Conservation (phyloP, 2,113 vertebrate species). For the Pungitius pungitius region DNA sequence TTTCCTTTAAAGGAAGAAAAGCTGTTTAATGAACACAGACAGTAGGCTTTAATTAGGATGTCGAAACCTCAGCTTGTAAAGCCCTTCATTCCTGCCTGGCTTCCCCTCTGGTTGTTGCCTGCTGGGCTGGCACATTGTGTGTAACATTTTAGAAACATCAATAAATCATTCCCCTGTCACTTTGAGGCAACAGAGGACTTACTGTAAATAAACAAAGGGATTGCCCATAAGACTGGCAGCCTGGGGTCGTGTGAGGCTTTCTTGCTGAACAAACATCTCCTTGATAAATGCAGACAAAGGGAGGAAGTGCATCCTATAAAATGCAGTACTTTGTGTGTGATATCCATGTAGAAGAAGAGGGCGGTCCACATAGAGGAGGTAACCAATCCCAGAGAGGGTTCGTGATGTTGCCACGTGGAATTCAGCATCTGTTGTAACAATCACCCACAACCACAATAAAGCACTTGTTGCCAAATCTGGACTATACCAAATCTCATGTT, state of each 20-base stretch:
- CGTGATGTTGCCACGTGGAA: constrained; percentile 84
- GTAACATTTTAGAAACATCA: constrained; percentile 28
- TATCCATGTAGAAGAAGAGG: constrained; percentile 1
- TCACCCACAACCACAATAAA: constrained; percentile 66
- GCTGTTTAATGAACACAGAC: constrained; percentile 43
- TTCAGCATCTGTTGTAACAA: constrained; percentile 71
- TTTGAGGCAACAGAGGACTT: not conserved
- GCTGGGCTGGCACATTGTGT: not conserved
- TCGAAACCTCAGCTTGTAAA: constrained; percentile 27
- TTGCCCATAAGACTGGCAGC: not conserved
- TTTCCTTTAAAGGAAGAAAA: constrained; percentile 43
- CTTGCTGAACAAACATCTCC: not conserved
- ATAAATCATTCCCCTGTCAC: constrained; percentile 23
- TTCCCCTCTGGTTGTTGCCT: constrained; percentile 18
- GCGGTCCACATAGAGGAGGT: not conserved
- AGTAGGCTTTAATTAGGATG: constrained; percentile 54
- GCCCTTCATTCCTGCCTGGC: constrained; percentile 1
- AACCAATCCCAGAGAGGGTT: constrained; percentile 81
- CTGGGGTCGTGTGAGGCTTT: not conserved
- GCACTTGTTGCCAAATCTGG: constrained; percentile 2
- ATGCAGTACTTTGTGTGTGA: not conserved
- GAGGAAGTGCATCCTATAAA: not conserved
- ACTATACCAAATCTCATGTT: not conserved
- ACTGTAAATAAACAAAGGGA: constrained; percentile 8
- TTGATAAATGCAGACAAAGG: constrained; percentile 3